Evolutionary conservation across 1,140 invertebrate species (phyloP), one percentile per base, ranked within the genome.

Genomic region (Ectropis grisescens): DNA sequence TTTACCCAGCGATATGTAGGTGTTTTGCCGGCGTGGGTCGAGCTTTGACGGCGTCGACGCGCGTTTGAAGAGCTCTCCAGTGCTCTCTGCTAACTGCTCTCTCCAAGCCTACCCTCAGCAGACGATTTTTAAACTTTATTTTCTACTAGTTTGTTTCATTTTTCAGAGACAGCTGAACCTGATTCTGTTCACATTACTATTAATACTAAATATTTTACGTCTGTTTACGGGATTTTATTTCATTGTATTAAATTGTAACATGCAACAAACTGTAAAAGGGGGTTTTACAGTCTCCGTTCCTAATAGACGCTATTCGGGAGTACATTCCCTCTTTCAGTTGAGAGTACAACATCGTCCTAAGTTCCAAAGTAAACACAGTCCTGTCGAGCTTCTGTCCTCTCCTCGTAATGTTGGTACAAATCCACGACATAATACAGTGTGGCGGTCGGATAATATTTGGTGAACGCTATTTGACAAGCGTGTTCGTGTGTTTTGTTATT

Each of bases 401-500:
- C 33, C 32, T 33, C 35, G 24, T 34, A 31, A 50, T 60, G 58
- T 68, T 65, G 49, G 50, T 62, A 72, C 54, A 71, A 69, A 72
- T 67, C 59, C 55, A 49, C 49, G 51, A 59, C 41, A 61, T 70
- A 71, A 70, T 65, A 54, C 50, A 50, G 47, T 54, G 57, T 60
- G 61, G 50, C 54, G 46, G 47, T 52, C 41, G 42, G 57, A 56
- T 67, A 75, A 75, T 76, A 74, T 78, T 80, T 80, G 64, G 43
- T 51, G 54, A 69, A 39, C 52, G 52, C 42, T 80, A 56, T 80
- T 80, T 76, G 75, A 62, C 59, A 70, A 70, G 59, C 58, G 66
- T 72, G 71, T 68, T 61, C 62, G 58, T 72, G 57, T 65, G 62
- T 62, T 69, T 61, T 71, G 67, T 68, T 58, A 76, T 64, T 68